Evolutionary conservation across 2,113 vertebrate species (phyloP).

Genomic region (Phycodurus eques): DNA sequence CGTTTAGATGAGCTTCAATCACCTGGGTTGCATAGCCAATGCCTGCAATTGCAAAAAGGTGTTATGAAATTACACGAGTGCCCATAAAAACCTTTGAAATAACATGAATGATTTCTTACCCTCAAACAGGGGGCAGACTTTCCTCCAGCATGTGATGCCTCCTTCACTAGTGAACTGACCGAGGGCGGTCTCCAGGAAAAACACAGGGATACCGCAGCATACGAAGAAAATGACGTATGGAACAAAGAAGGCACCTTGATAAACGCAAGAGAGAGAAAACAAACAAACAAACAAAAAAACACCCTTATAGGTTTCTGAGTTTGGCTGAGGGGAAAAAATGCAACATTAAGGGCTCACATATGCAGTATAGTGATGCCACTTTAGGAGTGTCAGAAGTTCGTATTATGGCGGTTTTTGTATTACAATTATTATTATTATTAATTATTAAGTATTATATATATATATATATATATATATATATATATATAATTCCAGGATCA

Average conservation of each 20-base stretch:
- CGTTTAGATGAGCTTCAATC: conserved; percentile 93
- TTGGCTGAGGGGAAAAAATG: neutral
- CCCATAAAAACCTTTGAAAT: neutral
- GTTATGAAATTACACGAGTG: neutral
- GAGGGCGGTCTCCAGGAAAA: conserved; percentile 96
- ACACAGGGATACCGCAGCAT: conserved; percentile 97
- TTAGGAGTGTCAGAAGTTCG: no score
- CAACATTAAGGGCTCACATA: neutral
- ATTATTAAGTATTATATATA: no score
- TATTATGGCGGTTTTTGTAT: neutral
- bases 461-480: no score
- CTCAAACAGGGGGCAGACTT: conserved; percentile 96
- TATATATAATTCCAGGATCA: neutral
- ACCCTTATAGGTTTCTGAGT: neutral
- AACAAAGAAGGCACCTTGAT: conserved; percentile 92
- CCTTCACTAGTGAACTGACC: conserved; percentile 98
- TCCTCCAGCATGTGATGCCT: conserved; percentile 98
- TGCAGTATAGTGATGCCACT: no score
- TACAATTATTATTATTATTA: no score
- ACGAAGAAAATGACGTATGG: conserved; percentile 97
- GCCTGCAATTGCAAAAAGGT: conserved; percentile 67
- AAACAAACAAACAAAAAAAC: neutral
- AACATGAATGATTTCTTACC: conserved; percentile 68
- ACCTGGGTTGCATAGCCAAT: conserved; percentile 98
- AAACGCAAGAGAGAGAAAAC: neutral